These are phyloP conservation scores for Gastrophysa polygoni DNA, from an alignment of 2,888 invertebrate species.

Conservation along the genomic window DNA sequence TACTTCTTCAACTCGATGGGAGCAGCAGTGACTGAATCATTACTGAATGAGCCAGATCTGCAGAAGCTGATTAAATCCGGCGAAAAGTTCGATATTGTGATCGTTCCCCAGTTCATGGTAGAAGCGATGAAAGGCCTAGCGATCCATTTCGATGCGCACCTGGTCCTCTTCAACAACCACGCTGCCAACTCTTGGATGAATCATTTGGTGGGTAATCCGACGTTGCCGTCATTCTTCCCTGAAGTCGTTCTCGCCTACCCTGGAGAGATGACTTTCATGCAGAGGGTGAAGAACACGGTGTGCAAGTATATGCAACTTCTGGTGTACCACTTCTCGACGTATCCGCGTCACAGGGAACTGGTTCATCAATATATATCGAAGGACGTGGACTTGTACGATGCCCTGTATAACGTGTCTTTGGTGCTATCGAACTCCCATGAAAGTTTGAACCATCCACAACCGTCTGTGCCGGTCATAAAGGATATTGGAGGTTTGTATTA, in stretches of 20 bases:
- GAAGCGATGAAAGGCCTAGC: slow-evolving; percentile 59
- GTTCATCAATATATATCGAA: slow-evolving; percentile 45
- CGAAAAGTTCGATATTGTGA: slow-evolving; percentile 56
- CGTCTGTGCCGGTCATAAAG: slow-evolving; percentile 61
- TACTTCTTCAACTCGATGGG: background rate
- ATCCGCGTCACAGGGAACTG: slow-evolving; percentile 40
- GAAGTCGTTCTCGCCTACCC: slow-evolving; percentile 55
- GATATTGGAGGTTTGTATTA: slow-evolving; percentile 68
- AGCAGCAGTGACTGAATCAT: slow-evolving; percentile 43
- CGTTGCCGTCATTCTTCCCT: slow-evolving; percentile 59
- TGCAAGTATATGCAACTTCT: slow-evolving; percentile 44
- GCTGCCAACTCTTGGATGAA: slow-evolving; percentile 59
- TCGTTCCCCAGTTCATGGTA: slow-evolving; percentile 60
- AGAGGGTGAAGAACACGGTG: slow-evolving; percentile 61
- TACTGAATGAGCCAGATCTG: slow-evolving; percentile 43
- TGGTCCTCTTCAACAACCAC: slow-evolving; percentile 56
- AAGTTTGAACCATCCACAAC: slow-evolving; percentile 59
- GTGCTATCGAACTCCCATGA: slow-evolving; percentile 56
- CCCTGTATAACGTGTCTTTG: slow-evolving; percentile 43
- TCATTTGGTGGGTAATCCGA: slow-evolving; percentile 59
- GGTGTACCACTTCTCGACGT: slow-evolving; percentile 32
- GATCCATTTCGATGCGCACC: slow-evolving; percentile 52
- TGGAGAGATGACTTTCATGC: slow-evolving; percentile 60
- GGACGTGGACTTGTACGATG: slow-evolving; percentile 39
- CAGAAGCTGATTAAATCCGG: slow-evolving; percentile 48